Base-by-base conservation (phyloP, 2,888 invertebrate species). In the Pardosa pseudoannulata region DNA sequence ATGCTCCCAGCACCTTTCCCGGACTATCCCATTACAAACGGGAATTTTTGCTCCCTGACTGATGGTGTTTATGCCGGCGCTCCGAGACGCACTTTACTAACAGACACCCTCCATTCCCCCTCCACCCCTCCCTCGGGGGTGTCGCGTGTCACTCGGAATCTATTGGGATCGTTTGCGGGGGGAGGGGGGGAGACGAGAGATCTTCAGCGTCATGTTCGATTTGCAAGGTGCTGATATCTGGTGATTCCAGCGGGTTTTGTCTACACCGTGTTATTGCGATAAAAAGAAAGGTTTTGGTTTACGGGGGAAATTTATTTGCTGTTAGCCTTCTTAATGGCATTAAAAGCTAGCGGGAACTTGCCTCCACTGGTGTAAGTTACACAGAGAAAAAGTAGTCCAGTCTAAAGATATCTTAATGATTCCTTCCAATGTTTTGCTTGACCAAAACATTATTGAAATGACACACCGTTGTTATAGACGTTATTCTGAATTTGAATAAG, bases 211-310 rank as follows among this genome's bases (percentile, higher is more conserved):
- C 56, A 23, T 71, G 71, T 41, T 71, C 71, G 31, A 62, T 79
- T 79, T 79, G 56, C 71, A 79, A n/a, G 79, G 79, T 79, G 79
- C 71, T 71, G 71, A 62, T 79, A 71, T 71, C 78, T 76, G 68
- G 56, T 23, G 56, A 56, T 6, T 56, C 56, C 19, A 23, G 56
- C 3, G 56, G 56, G 23, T 56, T 56, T 56, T 56, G 56, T 56
- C 56, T 56, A 19, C 23, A 56, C 56, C 5, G 23, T 23, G 56
- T 56, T n/a, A 3, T n/a, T 56, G 23, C 16, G 23, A 19, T n/a
- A 56, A 23, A 56, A 56, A 46, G 46, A 16, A 16, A 19, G 19
- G 56, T 56, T 56, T 56, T 56, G 56, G 19, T 19, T 56, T 23
- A 56, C 56, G 11, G 1, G 16, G 56, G 16, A 56, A 56, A 56